Evolutionary conservation across 2,797 vertebrate species (phyloP).

Genomic region (Rachycentron canadum): DNA sequence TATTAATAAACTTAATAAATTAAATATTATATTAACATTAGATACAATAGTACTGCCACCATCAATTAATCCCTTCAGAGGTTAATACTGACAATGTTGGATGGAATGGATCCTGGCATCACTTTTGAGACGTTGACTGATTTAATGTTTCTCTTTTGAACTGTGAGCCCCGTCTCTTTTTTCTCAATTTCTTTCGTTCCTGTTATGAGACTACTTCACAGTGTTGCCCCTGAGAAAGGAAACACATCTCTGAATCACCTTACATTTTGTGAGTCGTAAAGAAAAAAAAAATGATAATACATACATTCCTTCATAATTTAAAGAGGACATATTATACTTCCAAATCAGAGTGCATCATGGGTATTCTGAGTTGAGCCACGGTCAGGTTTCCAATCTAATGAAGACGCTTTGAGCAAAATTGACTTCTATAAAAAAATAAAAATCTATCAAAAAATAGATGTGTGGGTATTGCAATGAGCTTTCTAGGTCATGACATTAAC

Average conservation of each 20-base stretch:
- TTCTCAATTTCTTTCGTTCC: background rate
- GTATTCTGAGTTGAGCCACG: background rate
- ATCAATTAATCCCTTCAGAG: background rate
- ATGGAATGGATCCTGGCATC: background rate
- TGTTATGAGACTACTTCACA: background rate
- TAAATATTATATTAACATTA: background rate
- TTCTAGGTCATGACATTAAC: slow-evolving; percentile 65
- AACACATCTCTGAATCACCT: background rate
- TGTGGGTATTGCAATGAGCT: slow-evolving; percentile 2
- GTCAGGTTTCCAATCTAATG: slow-evolving; percentile 1
- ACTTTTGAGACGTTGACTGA: no score
- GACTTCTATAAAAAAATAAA: background rate
- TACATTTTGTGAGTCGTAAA: slow-evolving; percentile 32
- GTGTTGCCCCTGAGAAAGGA: background rate
- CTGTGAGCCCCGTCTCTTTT: no score
- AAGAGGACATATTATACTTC: slow-evolving; percentile 11
- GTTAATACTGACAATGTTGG: background rate
- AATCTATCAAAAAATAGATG: slow-evolving; percentile 8
- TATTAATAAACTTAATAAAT: background rate
- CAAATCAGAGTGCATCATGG: slow-evolving; percentile 16
- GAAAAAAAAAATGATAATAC: background rate
- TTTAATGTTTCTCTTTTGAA: no score
- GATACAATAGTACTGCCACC: background rate
- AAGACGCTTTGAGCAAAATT: background rate
- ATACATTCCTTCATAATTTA: slow-evolving; percentile 40